phyloP scores from a whole-genome alignment of 1,140 invertebrate genomes.

The Tetramorium parvispinum region DNA sequence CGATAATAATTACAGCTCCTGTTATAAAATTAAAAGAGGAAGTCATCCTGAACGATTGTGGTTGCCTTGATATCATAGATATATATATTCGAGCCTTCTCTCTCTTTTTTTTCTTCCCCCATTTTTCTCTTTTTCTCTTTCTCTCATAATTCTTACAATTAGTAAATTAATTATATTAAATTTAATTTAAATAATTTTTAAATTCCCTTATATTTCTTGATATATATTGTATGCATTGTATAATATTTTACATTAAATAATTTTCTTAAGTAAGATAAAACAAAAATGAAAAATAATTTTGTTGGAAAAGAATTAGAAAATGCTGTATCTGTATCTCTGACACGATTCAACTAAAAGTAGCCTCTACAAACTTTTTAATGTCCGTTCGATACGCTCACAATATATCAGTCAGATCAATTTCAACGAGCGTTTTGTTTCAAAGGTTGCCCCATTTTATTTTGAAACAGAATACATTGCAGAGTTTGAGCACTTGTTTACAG shows the following conservation, averaged over 20 bases:
- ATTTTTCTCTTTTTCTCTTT: background rate
- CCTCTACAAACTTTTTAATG: constrained; percentile 2
- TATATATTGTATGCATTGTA: background rate
- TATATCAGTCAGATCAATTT: constrained; percentile 24
- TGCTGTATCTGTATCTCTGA: background rate
- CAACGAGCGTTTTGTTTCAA: constrained; percentile 23
- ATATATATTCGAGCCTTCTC: too few species aligned
- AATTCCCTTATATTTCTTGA: background rate
- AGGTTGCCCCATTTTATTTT: constrained; percentile 6
- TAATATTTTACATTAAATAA: background rate
- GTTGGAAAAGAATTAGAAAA: background rate
- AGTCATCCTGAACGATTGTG: background rate
- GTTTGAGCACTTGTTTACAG: constrained; percentile 7
- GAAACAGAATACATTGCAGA: constrained; percentile 31
- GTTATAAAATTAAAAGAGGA: background rate
- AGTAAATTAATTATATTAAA: background rate
- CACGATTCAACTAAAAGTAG: background rate
- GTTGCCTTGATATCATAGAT: background rate
- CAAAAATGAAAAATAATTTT: background rate
- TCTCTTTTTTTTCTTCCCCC: background rate
- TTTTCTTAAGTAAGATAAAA: background rate
- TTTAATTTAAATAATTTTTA: background rate
- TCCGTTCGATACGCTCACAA: background rate
- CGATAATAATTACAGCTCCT: background rate
- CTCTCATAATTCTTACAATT: background rate